Conservation (phyloP, 1,140 invertebrate genomes). For the Dryas iulia region DNA sequence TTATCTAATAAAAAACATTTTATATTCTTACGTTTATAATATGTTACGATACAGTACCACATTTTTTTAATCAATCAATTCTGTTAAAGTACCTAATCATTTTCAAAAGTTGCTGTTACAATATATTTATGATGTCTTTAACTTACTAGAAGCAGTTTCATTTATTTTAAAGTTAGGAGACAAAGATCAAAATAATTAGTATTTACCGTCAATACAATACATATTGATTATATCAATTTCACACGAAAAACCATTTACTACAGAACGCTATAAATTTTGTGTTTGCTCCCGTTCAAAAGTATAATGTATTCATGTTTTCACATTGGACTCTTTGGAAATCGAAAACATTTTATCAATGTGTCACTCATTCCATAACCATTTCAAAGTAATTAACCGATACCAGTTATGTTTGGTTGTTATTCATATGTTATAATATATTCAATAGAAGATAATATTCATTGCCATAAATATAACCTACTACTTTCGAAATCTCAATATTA, state of each 20-base stretch:
- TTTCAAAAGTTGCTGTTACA: too few species aligned
- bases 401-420: constrained; percentile 8
- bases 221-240: not conserved
- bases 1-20: too few species aligned
- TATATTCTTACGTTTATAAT: too few species aligned
- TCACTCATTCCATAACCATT: constrained; percentile 11
- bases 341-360: constrained; percentile 5
- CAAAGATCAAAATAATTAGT: not conserved
- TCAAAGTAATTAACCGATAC: constrained; percentile 11
- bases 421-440: constrained; percentile 3
- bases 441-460: constrained; percentile 6
- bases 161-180: not conserved
- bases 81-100: too few species aligned
- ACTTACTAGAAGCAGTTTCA: too few species aligned
- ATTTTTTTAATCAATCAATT: too few species aligned
- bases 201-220: not conserved
- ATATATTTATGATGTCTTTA: too few species aligned
- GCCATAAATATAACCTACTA: not conserved
- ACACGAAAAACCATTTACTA: not conserved
- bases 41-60: too few species aligned
- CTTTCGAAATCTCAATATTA: not conserved
- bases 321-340: constrained; percentile 6
- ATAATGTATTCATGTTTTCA: constrained; percentile 8
- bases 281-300: not conserved
- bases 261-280: not conserved